phyloP scores from a whole-genome alignment of 2,888 invertebrate genomes.

The Ormyrus rosae region DNA sequence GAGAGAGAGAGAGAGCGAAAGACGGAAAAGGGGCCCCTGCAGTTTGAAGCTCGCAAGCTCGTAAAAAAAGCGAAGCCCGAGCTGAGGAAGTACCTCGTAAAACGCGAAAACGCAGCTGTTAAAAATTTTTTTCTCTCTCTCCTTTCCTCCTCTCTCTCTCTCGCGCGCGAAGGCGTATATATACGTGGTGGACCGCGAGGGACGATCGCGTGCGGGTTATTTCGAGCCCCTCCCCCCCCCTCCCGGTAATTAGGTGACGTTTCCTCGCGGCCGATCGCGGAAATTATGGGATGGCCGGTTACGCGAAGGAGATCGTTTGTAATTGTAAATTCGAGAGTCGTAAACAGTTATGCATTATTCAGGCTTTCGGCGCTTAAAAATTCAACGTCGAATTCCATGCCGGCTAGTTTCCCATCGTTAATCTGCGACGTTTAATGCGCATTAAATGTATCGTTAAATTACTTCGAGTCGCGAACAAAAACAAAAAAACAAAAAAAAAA shows the following conservation, averaged over 20 bases:
- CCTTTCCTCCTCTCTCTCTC: not conserved
- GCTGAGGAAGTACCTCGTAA: conserved; percentile 46
- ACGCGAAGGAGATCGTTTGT: too few relatives aligned
- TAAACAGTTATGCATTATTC: too few relatives aligned
- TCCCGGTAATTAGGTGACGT: conserved; percentile 46
- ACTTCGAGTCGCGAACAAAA: too few relatives aligned
- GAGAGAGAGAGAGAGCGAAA: not conserved
- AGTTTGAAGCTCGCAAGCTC: conserved; percentile 46
- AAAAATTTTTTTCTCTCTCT: conserved; percentile 32
- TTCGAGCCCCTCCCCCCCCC: conserved; percentile 1
- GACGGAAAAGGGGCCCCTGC: too few relatives aligned
- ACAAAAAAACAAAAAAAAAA: too few relatives aligned
- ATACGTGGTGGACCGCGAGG: not conserved
- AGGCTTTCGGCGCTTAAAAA: too few relatives aligned
- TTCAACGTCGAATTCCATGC: too few relatives aligned
- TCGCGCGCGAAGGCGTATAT: too few relatives aligned
- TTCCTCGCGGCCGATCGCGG: conserved; percentile 33
- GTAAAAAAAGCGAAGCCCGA: conserved; percentile 29
- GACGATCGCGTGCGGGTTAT: conserved; percentile 29
- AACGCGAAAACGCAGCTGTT: conserved; percentile 47
- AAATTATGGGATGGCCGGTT: too few relatives aligned
- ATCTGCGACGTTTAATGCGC: too few relatives aligned
- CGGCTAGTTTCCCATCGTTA: too few relatives aligned
- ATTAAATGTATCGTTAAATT: too few relatives aligned
- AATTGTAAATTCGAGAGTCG: not conserved